Evolutionary conservation across 2,113 vertebrate species (phyloP), one percentile per base, ranked within the genome.

Genomic region (Euleptes europaea): DNA sequence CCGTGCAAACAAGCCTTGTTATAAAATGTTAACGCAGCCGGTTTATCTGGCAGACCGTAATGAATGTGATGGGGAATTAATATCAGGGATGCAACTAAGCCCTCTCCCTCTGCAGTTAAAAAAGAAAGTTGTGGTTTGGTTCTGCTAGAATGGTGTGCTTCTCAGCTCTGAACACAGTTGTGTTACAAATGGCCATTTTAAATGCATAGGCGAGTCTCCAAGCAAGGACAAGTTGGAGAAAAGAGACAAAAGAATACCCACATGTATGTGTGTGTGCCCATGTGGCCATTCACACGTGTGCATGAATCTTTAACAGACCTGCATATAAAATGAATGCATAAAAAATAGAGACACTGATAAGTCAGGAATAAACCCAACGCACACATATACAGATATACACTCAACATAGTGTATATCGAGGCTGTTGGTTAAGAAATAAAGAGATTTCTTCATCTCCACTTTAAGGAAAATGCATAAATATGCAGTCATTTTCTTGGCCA

Each of bases 401-500:
- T 26, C 33, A 77, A 73, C 69, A 40, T 26, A 23, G 51, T 57
- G n/a, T 80, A 31, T 13, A 75, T 92, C 80, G 79, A 47, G 33
- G n/a, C 80, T 78, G 65, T 70, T n/a, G 47, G 73, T 63, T 87
- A 86, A 91, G 90, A 93, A 90, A 90, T 90, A 93, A 95, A 95
- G 90, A 86, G 81, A 89, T 88, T 91, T 95, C 95, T 96, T 96
- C 95, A 93, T 92, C 89, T 86, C 76, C 92, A 91, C 90, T 89
- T 95, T 95, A 93, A 92, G 91, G 23, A 85, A 94, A 94, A 94
- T 88, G 86, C 71, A 93, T 94, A 94, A 94, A 95, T 93, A 87
- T 90, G 89, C 84, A 86, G 88, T 92, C 92, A 95, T 93, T 92
- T 96, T 95, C 94, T 95, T 95, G 94, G 95, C 94, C 94, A 90